These are phyloP conservation scores for Thumatha senex DNA, from an alignment of 2,888 invertebrate species.

Conservation along the genomic window DNA sequence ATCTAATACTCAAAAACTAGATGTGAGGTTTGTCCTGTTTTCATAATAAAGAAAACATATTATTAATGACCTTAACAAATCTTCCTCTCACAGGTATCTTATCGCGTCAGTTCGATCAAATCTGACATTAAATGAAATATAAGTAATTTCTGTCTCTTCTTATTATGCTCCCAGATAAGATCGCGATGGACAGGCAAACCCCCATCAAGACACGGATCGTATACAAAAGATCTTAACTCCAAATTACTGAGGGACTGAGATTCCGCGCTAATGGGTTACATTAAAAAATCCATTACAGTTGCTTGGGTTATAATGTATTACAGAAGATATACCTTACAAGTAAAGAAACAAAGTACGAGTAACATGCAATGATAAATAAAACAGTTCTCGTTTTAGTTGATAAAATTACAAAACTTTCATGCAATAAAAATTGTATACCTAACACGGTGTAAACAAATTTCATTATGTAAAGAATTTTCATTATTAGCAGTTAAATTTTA, in stretches of 20 bases:
- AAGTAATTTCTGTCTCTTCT: slow-evolving; percentile 81
- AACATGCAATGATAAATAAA: slow-evolving; percentile 43
- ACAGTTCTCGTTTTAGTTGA: slow-evolving; percentile 34
- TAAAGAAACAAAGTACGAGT: slow-evolving; percentile 44
- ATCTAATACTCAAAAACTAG: not conserved
- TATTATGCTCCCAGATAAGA: slow-evolving; percentile 78
- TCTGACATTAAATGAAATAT: slow-evolving; percentile 81
- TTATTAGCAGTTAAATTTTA: no score
- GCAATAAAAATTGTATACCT: slow-evolving; percentile 41
- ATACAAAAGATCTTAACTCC: slow-evolving; percentile 72
- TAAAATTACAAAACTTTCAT: slow-evolving; percentile 31
- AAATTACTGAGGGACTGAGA: slow-evolving; percentile 76
- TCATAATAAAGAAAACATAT: slow-evolving; percentile 54
- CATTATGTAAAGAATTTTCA: no score
- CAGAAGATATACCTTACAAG: slow-evolving; percentile 35
- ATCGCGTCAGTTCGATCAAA: slow-evolving; percentile 76
- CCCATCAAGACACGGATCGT: slow-evolving; percentile 68
- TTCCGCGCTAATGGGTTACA: slow-evolving; percentile 75
- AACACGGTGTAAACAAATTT: no score
- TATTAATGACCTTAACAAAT: slow-evolving; percentile 79
- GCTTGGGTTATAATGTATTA: slow-evolving; percentile 58
- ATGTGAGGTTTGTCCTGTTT: slow-evolving; percentile 25
- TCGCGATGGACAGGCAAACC: slow-evolving; percentile 78
- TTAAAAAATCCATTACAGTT: slow-evolving; percentile 78
- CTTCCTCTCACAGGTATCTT: slow-evolving; percentile 60